Percentiles rank a stretch among this genome's conserved stretches.
phyloP scores from a whole-genome alignment of 2,888 invertebrate species.

The Ophioninae sp. region DNA sequence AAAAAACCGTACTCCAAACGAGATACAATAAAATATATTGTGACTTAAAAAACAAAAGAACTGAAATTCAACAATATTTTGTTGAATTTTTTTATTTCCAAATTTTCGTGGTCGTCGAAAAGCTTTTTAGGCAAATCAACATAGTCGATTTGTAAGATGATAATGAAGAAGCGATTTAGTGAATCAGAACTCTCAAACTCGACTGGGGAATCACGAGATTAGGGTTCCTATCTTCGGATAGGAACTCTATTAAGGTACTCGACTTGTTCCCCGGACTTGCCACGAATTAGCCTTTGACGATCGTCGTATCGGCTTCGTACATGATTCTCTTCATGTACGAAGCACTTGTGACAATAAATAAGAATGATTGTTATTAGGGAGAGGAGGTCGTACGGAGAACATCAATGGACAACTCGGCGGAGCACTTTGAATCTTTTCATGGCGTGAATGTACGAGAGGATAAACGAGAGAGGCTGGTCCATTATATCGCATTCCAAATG shows the following conservation, averaged over 20 bases:
- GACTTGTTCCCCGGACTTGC: background rate
- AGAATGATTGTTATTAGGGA: constrained; percentile 28
- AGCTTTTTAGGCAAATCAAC: too few relatives aligned
- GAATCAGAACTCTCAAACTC: background rate
- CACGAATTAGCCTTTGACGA: background rate
- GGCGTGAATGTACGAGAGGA: constrained; percentile 5
- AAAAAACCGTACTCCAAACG: too few relatives aligned
- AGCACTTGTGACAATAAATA: constrained; percentile 42
- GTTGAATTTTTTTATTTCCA: too few relatives aligned
- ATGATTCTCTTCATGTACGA: background rate
- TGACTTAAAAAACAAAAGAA: too few relatives aligned
- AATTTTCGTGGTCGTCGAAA: too few relatives aligned
- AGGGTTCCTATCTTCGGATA: background rate
- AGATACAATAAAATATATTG: too few relatives aligned
- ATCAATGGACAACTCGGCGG: background rate
- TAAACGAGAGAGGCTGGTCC: constrained; percentile 45
- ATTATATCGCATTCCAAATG: constrained; percentile 66
- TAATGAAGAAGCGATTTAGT: too few relatives aligned
- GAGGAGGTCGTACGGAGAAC: constrained; percentile 5
- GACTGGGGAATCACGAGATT: background rate
- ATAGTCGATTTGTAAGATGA: too few relatives aligned
- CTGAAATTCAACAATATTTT: too few relatives aligned
- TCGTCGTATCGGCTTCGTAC: background rate
- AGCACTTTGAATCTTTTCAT: constrained; percentile 15
- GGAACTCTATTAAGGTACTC: background rate